Evolutionary conservation across 1,140 invertebrate species (phyloP), one percentile per base, ranked within the genome.

Genomic region (Papilio xuthus): DNA sequence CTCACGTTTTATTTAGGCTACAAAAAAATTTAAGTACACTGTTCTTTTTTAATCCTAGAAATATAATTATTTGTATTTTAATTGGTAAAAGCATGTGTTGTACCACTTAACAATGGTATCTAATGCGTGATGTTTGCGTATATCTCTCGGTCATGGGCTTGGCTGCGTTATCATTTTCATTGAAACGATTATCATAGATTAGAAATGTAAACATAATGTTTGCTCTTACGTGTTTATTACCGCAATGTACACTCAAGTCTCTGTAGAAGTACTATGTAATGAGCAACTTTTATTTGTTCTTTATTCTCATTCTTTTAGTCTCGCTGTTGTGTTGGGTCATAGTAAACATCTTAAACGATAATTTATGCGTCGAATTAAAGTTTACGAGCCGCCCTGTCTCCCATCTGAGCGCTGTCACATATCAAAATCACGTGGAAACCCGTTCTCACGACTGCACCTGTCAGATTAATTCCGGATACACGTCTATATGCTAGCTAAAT

Each of bases 331-430:
- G 84, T 88, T 88, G 84, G 84, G 86, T 78, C 78, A 82, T 85
- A 83, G 81, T 89, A 86, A 89, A 88, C 87, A 87, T 90, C 77
- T 73, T 80, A 82, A 82, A 80, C 81, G 79, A 86, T 88, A 86
- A 90, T 88, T 85, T 89, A 90, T 90, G 81, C 85, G 77, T 88
- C 83, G 83, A 89, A 89, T 90, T 90, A 86, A 90, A 89, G 53
- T 89, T 86, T 88, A 85, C 87, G 84, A 89, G 86, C 83, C 85
- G 81, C 83, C 84, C 81, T 86, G 87, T 88, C 88, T 90, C 82
- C 83, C 83, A 79, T 79, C 79, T 79, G 69, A 71, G 78, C 82
- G 82, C 82, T 88, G 88, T 90, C 89, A 89, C 87, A 88, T 89
- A 89, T 87, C 85, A 87, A 89, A 89, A 85, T 82, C 84, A 85